Percentiles rank a stretch among this genome's conserved stretches.
Evolutionary conservation across 1,140 invertebrate genomes (phyloP).

Genomic region (Drosophila jambulina): DNA sequence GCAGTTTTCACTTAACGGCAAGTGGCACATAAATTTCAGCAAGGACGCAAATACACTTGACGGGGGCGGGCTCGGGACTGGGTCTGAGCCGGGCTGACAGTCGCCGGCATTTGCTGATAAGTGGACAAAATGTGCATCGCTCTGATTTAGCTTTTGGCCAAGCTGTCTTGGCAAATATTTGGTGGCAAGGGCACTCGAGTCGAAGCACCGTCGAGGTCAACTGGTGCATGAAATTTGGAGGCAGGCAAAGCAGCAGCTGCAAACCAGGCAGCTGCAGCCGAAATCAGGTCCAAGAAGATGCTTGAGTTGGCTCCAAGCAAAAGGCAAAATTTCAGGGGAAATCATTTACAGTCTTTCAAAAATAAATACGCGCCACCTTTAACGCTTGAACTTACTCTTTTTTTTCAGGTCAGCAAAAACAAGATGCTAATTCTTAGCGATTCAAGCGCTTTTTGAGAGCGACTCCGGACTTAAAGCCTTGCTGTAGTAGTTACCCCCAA

Average conservation of each 20-base stretch:
- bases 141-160: constrained; percentile 31
- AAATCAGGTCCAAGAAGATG: constrained; percentile 32
- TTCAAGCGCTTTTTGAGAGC: constrained; percentile 13
- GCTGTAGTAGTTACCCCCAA: neutral
- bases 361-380: constrained; percentile 5
- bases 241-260: constrained; percentile 49
- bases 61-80: neutral
- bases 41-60: constrained; percentile 61
- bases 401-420: constrained; percentile 16
- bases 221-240: constrained; percentile 53
- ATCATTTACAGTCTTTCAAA: constrained; percentile 7
- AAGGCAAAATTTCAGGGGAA: neutral
- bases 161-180: constrained; percentile 60
- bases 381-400: neutral
- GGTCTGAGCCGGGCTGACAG: constrained; percentile 21
- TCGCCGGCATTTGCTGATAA: constrained; percentile 55
- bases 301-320: constrained; percentile 3
- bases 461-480: neutral
- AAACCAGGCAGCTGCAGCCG: constrained; percentile 19
- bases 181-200: constrained; percentile 53
- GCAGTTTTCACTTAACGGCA: constrained; percentile 77
- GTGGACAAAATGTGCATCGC: constrained; percentile 64
- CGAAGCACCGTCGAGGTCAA: constrained; percentile 49
- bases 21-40: constrained; percentile 79
- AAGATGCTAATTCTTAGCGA: constrained; percentile 9